These are phyloP conservation scores for Syngnathus acus DNA, from an alignment of 2,797 vertebrate genomes.

Conservation along the genomic window DNA sequence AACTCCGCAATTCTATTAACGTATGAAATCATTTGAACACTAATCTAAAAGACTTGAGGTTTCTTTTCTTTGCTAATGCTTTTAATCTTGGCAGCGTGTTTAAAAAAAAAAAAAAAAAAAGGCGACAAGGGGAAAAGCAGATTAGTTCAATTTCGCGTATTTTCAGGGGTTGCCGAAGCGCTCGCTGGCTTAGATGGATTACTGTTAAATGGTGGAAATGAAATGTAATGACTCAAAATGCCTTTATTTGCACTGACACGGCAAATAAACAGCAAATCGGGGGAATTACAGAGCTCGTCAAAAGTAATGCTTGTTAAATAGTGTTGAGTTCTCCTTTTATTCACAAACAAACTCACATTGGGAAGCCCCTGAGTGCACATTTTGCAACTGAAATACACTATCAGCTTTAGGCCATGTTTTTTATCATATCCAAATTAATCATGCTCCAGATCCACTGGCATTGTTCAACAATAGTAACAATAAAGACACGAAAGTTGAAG, in stretches of 20 bases:
- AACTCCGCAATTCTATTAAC: slow-evolving; percentile 65
- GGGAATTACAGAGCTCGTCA: slow-evolving; percentile 12
- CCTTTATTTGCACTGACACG: slow-evolving; percentile 27
- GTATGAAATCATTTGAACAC: slow-evolving; percentile 71
- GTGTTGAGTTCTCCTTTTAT: slow-evolving; percentile 1
- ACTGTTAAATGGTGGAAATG: slow-evolving; percentile 56
- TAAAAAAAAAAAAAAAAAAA: slow-evolving; percentile 30
- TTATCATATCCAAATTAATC: slow-evolving; percentile 56
- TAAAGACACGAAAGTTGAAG: slow-evolving; percentile 71
- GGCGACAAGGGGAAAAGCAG: slow-evolving; percentile 56
- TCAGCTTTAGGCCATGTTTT: slow-evolving; percentile 35
- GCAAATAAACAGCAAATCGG: slow-evolving; percentile 10
- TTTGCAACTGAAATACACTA: slow-evolving; percentile 28
- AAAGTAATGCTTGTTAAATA: slow-evolving; percentile 6
- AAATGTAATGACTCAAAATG: slow-evolving; percentile 55
- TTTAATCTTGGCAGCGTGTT: slow-evolving; percentile 68
- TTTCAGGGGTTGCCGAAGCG: slow-evolving; percentile 48
- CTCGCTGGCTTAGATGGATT: slow-evolving; percentile 64
- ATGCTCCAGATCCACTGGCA: slow-evolving; percentile 61
- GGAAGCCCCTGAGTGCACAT: slow-evolving; percentile 19
- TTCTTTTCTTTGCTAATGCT: slow-evolving; percentile 68
- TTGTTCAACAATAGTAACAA: slow-evolving; percentile 59
- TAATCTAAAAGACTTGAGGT: slow-evolving; percentile 65
- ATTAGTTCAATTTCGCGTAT: slow-evolving; percentile 69
- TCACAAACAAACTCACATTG: slow-evolving; percentile 4